A percentile compares a stretch with the other conserved stretches of the same genome.
phyloP scores from a whole-genome alignment of 1,140 invertebrate genomes.

The Theocolax elegans region DNA sequence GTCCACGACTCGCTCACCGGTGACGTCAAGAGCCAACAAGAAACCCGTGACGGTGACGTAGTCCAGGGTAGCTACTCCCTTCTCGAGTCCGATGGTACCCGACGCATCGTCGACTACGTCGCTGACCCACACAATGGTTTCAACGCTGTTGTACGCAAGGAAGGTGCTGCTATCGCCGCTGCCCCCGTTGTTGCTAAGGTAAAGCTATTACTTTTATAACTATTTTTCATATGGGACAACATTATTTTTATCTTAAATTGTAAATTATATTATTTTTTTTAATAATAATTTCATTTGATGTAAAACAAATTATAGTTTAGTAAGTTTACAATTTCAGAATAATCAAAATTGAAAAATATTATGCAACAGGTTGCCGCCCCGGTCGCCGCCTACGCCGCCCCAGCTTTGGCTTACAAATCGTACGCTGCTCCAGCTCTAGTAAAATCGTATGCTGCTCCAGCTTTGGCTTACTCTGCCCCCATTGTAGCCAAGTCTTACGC shows the following conservation, averaged over 20 bases:
- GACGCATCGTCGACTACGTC: constrained; percentile 73
- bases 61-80: constrained; percentile 71
- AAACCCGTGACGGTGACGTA: constrained; percentile 67
- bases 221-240: too few species aligned
- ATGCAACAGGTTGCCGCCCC: too few species aligned
- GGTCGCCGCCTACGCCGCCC: background rate
- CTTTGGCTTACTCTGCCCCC: background rate
- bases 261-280: too few species aligned
- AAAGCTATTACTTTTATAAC: too few species aligned
- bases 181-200: constrained; percentile 37
- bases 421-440: constrained; percentile 30
- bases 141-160: constrained; percentile 71
- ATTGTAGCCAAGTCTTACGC: background rate
- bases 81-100: constrained; percentile 76
- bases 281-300: too few species aligned
- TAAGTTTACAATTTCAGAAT: too few species aligned
- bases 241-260: too few species aligned
- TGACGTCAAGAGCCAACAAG: constrained; percentile 68
- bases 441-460: background rate
- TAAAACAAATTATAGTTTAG: too few species aligned
- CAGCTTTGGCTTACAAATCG: constrained; percentile 39
- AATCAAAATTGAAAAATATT: too few species aligned
- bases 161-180: constrained; percentile 61
- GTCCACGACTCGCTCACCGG: constrained; percentile 67
- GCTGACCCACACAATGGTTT: constrained; percentile 70